These are phyloP conservation scores for Phylloscopus collybita DNA, from an alignment of 2,797 vertebrate species.

Conservation along the genomic window DNA sequence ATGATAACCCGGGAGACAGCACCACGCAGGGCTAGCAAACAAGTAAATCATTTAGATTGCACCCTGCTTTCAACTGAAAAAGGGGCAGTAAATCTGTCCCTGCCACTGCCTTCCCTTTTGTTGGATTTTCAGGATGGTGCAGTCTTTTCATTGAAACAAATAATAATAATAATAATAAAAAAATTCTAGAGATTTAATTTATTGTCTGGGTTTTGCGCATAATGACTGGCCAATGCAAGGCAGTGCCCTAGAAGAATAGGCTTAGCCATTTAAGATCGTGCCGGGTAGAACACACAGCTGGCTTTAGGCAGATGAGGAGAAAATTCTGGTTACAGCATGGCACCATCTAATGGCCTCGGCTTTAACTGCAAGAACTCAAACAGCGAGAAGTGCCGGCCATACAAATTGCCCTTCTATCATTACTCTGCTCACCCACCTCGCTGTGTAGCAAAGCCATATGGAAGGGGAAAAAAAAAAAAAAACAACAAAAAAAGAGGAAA, in stretches of 20 bases:
- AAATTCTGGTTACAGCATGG: slow-evolving; percentile 63
- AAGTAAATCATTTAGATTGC: slow-evolving; percentile 73
- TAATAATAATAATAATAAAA: slow-evolving; percentile 21
- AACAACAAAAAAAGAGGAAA: background rate
- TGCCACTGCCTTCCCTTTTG: slow-evolving; percentile 60
- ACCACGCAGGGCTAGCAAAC: slow-evolving; percentile 69
- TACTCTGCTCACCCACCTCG: background rate
- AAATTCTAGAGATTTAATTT: slow-evolving; percentile 52
- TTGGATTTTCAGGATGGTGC: slow-evolving; percentile 63
- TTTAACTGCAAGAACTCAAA: slow-evolving; percentile 28
- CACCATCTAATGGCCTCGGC: slow-evolving; percentile 65
- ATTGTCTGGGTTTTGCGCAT: slow-evolving; percentile 31
- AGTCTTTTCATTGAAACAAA: slow-evolving; percentile 67
- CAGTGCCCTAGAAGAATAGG: slow-evolving; percentile 56
- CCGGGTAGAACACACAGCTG: background rate
- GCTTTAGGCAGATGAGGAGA: background rate
- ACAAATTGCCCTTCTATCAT: background rate
- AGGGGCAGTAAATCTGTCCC: slow-evolving; percentile 65
- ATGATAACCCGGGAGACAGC: slow-evolving; percentile 68
- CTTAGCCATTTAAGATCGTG: slow-evolving; percentile 56
- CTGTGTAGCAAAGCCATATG: background rate
- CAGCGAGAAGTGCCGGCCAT: background rate
- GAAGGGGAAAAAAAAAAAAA: background rate
- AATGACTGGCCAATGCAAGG: slow-evolving; percentile 64
- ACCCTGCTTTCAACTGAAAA: slow-evolving; percentile 65